A percentile compares a stretch with the other conserved stretches of the same genome.
phyloP scores from a whole-genome alignment of 2,113 vertebrate species.

The Oxygymnocypris stewartii region DNA sequence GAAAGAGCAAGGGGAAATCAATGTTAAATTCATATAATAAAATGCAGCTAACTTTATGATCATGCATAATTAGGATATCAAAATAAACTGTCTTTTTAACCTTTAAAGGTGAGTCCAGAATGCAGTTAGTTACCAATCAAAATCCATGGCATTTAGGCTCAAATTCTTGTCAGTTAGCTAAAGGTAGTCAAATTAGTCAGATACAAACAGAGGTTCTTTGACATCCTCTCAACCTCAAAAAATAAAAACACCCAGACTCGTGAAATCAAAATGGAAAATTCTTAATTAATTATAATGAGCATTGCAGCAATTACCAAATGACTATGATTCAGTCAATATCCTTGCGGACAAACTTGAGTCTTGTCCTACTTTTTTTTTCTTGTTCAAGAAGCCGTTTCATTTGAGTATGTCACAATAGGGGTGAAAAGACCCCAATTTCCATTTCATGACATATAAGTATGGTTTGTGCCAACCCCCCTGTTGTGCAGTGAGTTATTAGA shows the following conservation, averaged over 20 bases:
- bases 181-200: background rate
- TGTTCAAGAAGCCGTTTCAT: background rate
- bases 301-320: background rate
- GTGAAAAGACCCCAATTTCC: background rate
- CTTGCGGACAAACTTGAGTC: background rate
- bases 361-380: background rate
- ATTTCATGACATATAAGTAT: background rate
- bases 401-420: background rate
- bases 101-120: no score
- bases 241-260: background rate
- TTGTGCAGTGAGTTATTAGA: background rate
- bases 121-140: no score
- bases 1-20: background rate
- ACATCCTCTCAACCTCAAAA: background rate
- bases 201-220: no score
- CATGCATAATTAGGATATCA: no score
- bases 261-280: background rate
- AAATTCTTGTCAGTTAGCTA: background rate
- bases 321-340: background rate
- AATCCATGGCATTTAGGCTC: background rate
- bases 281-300: background rate
- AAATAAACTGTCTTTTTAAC: no score
- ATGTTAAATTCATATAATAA: no score
- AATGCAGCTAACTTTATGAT: no score
- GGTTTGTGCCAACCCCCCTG: background rate